Conservation (phyloP, 2,888 invertebrate species). For the Drosophila kambysellisi region DNA sequence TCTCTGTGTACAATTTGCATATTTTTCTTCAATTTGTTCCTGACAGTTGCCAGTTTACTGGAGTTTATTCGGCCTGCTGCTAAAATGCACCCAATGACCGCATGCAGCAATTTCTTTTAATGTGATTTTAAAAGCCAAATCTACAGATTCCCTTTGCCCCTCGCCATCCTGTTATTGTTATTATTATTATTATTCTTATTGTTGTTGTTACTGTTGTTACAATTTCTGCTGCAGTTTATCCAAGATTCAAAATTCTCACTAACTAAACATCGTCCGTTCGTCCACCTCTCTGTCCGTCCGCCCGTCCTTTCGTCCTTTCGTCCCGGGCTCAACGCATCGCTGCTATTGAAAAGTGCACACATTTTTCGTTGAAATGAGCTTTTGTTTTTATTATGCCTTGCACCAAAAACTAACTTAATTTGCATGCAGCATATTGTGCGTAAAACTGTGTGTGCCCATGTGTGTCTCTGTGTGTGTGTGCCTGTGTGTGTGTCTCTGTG, state of each 20-base stretch:
- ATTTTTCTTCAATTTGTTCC: constrained; percentile 65
- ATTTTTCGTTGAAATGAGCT: constrained; percentile 59
- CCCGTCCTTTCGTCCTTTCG: no score
- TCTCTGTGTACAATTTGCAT: constrained; percentile 5
- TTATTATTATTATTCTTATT: neutral
- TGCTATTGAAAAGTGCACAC: constrained; percentile 39
- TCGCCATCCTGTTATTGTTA: constrained; percentile 15
- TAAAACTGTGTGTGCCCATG: constrained; percentile 20
- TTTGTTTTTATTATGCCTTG: constrained; percentile 67
- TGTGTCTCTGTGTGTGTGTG: constrained; percentile 23
- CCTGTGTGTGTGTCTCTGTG: constrained; percentile 15
- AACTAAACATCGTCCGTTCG: neutral
- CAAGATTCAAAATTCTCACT: constrained; percentile 1
- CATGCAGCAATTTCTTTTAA: constrained; percentile 71
- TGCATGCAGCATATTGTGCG: constrained; percentile 67
- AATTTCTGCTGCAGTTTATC: constrained; percentile 12
- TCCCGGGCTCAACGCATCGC: constrained; percentile 10
- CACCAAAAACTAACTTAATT: constrained; percentile 76
- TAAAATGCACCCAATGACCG: constrained; percentile 58
- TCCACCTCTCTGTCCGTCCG: neutral
- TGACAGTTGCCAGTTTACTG: constrained; percentile 43
- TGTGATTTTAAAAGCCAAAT: constrained; percentile 77
- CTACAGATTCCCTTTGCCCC: constrained; percentile 58
- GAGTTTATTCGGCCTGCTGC: constrained; percentile 12
- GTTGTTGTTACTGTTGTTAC: constrained; percentile 11